Evolutionary conservation across 2,888 invertebrate genomes (phyloP).

Genomic region (Chromoteleia sp.): DNA sequence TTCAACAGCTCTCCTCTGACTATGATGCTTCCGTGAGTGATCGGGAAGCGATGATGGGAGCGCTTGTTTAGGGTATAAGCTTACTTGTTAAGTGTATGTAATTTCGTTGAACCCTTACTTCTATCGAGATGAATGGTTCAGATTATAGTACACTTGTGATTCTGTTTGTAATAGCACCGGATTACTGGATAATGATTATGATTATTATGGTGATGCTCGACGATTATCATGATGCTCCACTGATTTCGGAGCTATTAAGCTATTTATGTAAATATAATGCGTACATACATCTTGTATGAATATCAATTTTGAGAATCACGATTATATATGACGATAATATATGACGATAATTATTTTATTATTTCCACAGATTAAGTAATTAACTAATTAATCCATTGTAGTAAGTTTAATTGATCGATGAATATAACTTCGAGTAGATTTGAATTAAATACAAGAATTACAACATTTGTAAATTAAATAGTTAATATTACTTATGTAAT

Average conservation of each 20-base stretch:
- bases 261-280: conserved; percentile 33
- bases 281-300: background rate
- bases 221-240: conserved; percentile 29
- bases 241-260: conserved; percentile 38
- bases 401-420: too few relatives aligned
- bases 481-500: too few relatives aligned
- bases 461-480: too few relatives aligned
- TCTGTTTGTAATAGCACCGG: conserved; percentile 12
- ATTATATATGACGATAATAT: too few relatives aligned
- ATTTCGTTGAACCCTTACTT: conserved; percentile 44
- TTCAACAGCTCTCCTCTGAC: conserved; percentile 5
- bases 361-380: background rate
- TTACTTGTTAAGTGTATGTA: conserved; percentile 48
- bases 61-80: conserved; percentile 45
- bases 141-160: conserved; percentile 26
- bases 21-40: conserved; percentile 22
- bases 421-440: too few relatives aligned
- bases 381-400: background rate
- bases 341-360: background rate
- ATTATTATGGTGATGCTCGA: conserved; percentile 34
- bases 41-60: conserved; percentile 45
- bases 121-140: conserved; percentile 26
- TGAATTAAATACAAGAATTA: too few relatives aligned
- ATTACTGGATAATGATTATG: conserved; percentile 41
- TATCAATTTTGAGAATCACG: conserved; percentile 11